Conservation (phyloP, 92 coral and sea anemone genomes). For the Palythoa grandiflora region DNA sequence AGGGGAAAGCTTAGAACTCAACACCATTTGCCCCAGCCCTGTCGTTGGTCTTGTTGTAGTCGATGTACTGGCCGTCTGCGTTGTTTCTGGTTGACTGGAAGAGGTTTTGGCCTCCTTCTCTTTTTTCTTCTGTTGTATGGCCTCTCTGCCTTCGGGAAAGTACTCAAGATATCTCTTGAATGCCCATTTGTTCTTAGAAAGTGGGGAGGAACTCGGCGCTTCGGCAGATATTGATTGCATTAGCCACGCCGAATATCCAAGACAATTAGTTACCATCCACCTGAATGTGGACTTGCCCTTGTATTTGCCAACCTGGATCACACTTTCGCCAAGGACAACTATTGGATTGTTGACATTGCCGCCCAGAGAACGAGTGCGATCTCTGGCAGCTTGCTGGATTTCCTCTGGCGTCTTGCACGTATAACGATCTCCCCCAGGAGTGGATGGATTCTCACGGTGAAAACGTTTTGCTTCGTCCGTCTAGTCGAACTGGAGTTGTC, state of each 20-base stretch:
- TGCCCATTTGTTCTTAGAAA: neutral
- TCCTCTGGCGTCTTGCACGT: neutral
- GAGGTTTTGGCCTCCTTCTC: neutral
- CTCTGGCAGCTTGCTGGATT: neutral
- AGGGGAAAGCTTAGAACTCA: too few species aligned
- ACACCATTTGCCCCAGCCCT: too few species aligned
- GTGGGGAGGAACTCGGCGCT: neutral
- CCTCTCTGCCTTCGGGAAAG: constrained; percentile 10
- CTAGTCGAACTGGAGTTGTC: too few species aligned
- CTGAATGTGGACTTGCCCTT: neutral
- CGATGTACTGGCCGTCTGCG: too few species aligned
- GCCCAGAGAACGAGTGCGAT: neutral
- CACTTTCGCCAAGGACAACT: neutral
- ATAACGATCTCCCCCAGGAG: too few species aligned
- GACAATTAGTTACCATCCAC: neutral
- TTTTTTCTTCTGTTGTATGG: neutral
- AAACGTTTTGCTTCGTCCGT: too few species aligned
- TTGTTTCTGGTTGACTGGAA: too few species aligned
- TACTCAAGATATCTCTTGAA: neutral
- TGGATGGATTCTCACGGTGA: too few species aligned
- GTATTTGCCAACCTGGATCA: neutral
- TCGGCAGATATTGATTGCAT: neutral
- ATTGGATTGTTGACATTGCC: neutral
- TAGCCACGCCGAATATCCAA: neutral
- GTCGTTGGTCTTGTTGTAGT: neutral